Percentiles rank a stretch among this genome's conserved stretches.
Evolutionary conservation across 1,140 invertebrate species (phyloP).

Genomic region (Cyrtorhinus lividipennis): DNA sequence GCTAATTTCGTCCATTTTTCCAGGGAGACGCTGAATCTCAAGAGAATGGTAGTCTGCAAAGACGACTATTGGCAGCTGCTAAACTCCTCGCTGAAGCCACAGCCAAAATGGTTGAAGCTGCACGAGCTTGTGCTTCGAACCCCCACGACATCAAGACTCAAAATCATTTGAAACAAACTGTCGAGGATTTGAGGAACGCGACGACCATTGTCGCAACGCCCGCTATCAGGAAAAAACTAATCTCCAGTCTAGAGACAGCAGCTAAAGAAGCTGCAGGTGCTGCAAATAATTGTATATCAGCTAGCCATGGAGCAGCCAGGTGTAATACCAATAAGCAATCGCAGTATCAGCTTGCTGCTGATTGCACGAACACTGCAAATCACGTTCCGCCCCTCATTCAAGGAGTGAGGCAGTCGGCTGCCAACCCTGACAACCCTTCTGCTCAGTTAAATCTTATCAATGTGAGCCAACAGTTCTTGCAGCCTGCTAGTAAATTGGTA

Average conservation of each 20-base stretch:
- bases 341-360: conserved; percentile 57
- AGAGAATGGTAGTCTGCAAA: conserved; percentile 75
- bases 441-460: conserved; percentile 72
- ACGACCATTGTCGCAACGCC: conserved; percentile 69
- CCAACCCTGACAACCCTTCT: conserved; percentile 53
- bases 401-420: conserved; percentile 56
- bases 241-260: conserved; percentile 58
- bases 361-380: conserved; percentile 61
- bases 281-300: conserved; percentile 79
- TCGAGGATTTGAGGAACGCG: conserved; percentile 78
- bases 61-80: conserved; percentile 76
- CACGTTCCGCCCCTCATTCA: conserved; percentile 69
- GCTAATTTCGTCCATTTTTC: no score
- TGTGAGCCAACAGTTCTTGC: conserved; percentile 67
- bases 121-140: conserved; percentile 73
- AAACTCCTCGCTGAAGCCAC: conserved; percentile 92
- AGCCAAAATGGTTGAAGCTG: conserved; percentile 88
- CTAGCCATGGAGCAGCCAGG: conserved; percentile 57
- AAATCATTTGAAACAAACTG: conserved; percentile 66
- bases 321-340: conserved; percentile 53
- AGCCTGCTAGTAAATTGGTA: conserved; percentile 50
- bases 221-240: conserved; percentile 60
- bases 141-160: conserved; percentile 74
- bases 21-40: conserved; percentile 75
- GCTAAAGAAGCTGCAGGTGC: conserved; percentile 76